phyloP scores from a whole-genome alignment of 2,797 vertebrate genomes.

The Betta splendens region DNA sequence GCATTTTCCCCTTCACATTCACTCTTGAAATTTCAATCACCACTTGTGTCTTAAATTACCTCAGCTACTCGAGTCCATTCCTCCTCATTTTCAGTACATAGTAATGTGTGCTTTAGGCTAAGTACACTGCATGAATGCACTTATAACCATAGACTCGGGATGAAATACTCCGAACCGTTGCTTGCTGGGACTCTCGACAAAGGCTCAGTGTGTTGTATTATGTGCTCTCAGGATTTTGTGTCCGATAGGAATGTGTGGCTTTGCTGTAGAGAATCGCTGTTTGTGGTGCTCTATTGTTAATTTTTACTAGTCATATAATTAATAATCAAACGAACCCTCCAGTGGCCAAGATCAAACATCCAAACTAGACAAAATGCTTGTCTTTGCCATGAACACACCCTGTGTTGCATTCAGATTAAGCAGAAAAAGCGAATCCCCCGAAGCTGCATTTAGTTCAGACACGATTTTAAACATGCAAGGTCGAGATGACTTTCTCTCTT shows the following conservation, averaged over 20 bases:
- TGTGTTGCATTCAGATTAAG: conserved; percentile 12
- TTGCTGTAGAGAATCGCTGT: neutral
- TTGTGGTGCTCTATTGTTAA: conserved; percentile 1
- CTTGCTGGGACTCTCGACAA: conserved; percentile 25
- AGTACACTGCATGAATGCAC: conserved; percentile 27
- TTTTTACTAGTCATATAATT: neutral
- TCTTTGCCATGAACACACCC: conserved; percentile 17
- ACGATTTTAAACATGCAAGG: conserved; percentile 30
- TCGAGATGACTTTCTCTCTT: conserved; percentile 4
- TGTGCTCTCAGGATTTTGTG: neutral
- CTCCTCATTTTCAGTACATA: conserved; percentile 15
- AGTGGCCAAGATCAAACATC: conserved; percentile 12
- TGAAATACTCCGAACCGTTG: conserved; percentile 14
- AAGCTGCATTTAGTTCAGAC: conserved; percentile 34
- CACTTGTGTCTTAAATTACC: conserved; percentile 30
- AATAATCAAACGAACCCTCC: neutral
- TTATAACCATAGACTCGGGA: conserved; percentile 14
- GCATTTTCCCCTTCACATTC: conserved; percentile 34
- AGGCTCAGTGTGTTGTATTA: conserved; percentile 4
- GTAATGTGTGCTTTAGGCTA: conserved; percentile 20
- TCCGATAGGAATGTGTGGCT: conserved; percentile 5
- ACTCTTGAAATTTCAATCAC: conserved; percentile 25
- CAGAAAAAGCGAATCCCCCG: conserved; percentile 5
- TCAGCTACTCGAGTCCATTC: conserved; percentile 16
- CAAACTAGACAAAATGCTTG: conserved; percentile 3